Evolutionary conservation across 2,113 vertebrate genomes (phyloP).

Genomic region (Ia io): DNA sequence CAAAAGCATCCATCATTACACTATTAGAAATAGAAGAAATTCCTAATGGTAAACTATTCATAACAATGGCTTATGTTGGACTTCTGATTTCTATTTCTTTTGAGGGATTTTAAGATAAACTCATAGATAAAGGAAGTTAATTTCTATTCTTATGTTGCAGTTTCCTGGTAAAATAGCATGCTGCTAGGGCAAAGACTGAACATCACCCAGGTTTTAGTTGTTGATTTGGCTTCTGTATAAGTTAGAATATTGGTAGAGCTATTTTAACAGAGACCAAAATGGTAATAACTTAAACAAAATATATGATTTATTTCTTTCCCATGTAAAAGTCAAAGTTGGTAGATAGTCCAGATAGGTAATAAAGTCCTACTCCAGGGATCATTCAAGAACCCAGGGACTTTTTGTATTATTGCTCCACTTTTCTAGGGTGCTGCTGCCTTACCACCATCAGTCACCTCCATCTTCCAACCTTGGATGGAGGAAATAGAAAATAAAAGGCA

Average conservation of each 20-base stretch:
- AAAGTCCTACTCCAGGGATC: neutral
- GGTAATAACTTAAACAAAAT: neutral
- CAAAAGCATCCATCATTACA: neutral
- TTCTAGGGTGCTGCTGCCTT: neutral
- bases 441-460: neutral
- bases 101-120: constrained; percentile 21
- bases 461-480: neutral
- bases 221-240: neutral
- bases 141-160: neutral
- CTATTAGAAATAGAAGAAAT: neutral
- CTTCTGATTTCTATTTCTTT: constrained; percentile 19
- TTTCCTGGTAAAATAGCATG: neutral
- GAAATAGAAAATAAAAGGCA: neutral
- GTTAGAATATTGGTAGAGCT: neutral
- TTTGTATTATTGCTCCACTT: neutral
- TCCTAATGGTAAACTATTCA: neutral
- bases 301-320: neutral
- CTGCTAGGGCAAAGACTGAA: neutral
- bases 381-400: neutral
- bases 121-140: neutral
- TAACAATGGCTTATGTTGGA: neutral
- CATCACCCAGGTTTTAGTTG: neutral
- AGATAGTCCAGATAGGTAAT: neutral
- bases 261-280: neutral
- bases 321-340: neutral